phyloP scores from a whole-genome alignment of 2,797 vertebrate genomes.

The Zalophus californianus region DNA sequence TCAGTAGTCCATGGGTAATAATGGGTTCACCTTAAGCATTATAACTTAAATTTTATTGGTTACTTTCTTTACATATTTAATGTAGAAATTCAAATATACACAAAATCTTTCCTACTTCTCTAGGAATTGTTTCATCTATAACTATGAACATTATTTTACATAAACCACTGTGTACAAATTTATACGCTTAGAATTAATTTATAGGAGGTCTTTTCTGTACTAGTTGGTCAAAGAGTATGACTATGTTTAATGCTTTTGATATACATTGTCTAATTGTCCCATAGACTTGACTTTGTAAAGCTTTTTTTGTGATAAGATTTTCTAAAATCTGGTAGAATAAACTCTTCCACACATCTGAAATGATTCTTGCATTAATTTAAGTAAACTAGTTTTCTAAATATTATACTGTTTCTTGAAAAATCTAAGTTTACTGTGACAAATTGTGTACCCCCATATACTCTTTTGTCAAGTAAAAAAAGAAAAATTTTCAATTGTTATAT shows the following conservation, averaged over 20 bases:
- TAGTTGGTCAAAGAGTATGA: background rate
- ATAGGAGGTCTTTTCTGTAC: background rate
- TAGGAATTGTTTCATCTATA: background rate
- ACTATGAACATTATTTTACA: background rate
- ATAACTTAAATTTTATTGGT: background rate
- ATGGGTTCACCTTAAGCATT: background rate
- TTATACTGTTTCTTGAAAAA: background rate
- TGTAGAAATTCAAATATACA: slow-evolving; percentile 29
- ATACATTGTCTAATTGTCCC: background rate
- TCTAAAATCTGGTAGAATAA: slow-evolving; percentile 26
- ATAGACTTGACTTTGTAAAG: slow-evolving; percentile 39
- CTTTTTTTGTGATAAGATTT: background rate
- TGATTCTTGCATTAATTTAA: background rate
- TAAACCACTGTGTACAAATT: background rate
- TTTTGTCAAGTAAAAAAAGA: slow-evolving; percentile 11
- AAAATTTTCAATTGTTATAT: slow-evolving; percentile 37
- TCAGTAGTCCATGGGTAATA: background rate
- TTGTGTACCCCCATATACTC: background rate
- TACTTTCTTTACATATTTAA: background rate
- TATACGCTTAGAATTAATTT: slow-evolving; percentile 16
- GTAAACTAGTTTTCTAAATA: background rate
- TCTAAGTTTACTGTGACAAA: background rate
- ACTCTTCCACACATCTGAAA: background rate
- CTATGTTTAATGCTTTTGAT: slow-evolving; percentile 10
- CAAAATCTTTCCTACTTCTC: background rate